Conservation (phyloP, 2,888 invertebrate species). For the Hypselothyrea guttata region DNA sequence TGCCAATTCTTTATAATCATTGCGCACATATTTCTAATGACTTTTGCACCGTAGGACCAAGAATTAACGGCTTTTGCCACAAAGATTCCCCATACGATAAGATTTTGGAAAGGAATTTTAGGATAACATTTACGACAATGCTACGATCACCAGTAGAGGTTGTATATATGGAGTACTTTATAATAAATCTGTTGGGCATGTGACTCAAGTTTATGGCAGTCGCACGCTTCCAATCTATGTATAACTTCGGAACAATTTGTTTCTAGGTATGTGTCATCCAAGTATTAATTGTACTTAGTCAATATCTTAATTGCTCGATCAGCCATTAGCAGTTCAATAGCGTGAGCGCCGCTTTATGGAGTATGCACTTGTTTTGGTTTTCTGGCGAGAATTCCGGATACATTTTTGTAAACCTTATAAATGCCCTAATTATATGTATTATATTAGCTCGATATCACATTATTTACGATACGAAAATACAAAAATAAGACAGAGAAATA, state of each 20-base stretch:
- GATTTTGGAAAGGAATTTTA: constrained; percentile 32
- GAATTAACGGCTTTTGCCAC: neutral
- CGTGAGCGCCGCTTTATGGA: constrained; percentile 41
- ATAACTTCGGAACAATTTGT: neutral
- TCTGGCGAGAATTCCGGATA: constrained; percentile 10
- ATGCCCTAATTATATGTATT: constrained; percentile 49
- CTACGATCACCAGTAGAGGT: too few species aligned
- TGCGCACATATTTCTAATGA: constrained; percentile 35
- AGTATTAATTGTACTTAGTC: constrained; percentile 13
- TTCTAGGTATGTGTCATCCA: constrained; percentile 40
- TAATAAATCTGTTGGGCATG: constrained; percentile 44
- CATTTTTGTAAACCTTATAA: constrained; percentile 20
- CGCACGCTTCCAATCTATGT: constrained; percentile 41
- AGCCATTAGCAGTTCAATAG: constrained; percentile 38
- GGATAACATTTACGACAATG: constrained; percentile 1
- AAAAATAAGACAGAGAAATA: constrained; percentile 4
- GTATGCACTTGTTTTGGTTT: neutral
- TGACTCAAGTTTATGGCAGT: constrained; percentile 44
- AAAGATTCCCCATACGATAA: constrained; percentile 41
- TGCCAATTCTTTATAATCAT: constrained; percentile 39
- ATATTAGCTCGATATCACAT: constrained; percentile 14
- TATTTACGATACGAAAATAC: constrained; percentile 1
- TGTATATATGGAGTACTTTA: constrained; percentile 21
- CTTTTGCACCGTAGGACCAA: constrained; percentile 55
- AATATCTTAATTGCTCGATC: constrained; percentile 56